A percentile compares a stretch with the other conserved stretches of the same genome.
phyloP scores from a whole-genome alignment of 2,888 invertebrate species.

The Apodemia zela region DNA sequence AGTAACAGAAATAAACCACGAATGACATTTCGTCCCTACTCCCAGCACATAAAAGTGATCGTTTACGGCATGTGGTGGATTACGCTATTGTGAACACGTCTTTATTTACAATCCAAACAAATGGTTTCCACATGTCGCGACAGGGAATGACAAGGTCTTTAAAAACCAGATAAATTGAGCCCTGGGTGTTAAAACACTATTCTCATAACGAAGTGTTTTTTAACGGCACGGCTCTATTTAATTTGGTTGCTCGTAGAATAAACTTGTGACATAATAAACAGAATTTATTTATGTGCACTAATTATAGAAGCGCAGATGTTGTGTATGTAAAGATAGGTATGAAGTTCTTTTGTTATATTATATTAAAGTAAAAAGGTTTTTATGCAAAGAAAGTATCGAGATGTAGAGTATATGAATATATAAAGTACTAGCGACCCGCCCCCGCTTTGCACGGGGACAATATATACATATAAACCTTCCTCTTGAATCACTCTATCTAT shows the following conservation, averaged over 20 bases:
- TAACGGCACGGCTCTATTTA: constrained; percentile 12
- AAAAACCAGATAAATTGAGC: constrained; percentile 36
- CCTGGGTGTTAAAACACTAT: not conserved
- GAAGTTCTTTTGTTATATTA: constrained; percentile 34
- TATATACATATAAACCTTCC: too few species aligned
- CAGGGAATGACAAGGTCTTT: constrained; percentile 67
- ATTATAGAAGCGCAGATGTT: constrained; percentile 67
- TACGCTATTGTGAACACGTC: constrained; percentile 47
- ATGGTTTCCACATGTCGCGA: constrained; percentile 70
- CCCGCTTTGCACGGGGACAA: too few species aligned
- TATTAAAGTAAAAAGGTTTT: not conserved
- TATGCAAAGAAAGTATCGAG: too few species aligned
- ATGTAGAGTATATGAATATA: too few species aligned
- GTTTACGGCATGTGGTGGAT: constrained; percentile 50
- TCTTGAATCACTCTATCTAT: too few species aligned
- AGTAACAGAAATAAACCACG: not conserved
- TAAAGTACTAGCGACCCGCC: too few species aligned
- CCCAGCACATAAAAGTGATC: constrained; percentile 4
- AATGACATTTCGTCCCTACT: not conserved
- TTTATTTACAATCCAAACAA: constrained; percentile 72
- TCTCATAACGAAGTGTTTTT: not conserved
- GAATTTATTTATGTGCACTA: constrained; percentile 67
- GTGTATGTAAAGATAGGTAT: constrained; percentile 15
- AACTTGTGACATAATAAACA: constrained; percentile 70
- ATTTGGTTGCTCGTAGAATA: constrained; percentile 24